Percentiles rank a stretch among this genome's conserved stretches.
These are phyloP conservation scores for Caenorhabditis remanei DNA, from an alignment of 1,140 invertebrate genomes.

Conservation along the genomic window DNA sequence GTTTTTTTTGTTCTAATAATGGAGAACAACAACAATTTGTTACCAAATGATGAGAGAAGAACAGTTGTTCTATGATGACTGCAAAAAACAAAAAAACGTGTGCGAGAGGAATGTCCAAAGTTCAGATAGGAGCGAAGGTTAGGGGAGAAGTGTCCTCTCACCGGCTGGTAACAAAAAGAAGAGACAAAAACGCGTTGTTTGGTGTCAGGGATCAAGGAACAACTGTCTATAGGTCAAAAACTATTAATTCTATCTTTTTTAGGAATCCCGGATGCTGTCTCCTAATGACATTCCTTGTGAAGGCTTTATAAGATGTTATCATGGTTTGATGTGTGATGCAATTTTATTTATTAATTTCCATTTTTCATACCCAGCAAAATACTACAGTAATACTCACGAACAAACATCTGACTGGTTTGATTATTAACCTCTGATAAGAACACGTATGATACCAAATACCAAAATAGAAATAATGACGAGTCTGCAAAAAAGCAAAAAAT, in stretches of 20 bases:
- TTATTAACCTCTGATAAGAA: too few relatives aligned
- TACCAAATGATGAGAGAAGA: neutral
- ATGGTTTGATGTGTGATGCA: neutral
- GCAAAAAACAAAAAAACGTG: neutral
- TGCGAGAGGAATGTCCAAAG: constrained; percentile 26
- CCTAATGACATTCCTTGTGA: too few relatives aligned
- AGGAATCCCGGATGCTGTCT: neutral
- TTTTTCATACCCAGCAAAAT: too few relatives aligned
- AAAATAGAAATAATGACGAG: too few relatives aligned
- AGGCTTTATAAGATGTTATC: neutral
- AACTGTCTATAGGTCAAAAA: constrained; percentile 40
- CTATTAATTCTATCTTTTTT: neutral
- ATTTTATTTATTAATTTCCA: too few relatives aligned
- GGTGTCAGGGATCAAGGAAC: constrained; percentile 51
- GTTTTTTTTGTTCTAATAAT: constrained; percentile 4
- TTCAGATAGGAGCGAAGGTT: constrained; percentile 50
- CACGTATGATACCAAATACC: too few relatives aligned
- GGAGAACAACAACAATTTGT: constrained; percentile 23
- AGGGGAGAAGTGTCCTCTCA: neutral
- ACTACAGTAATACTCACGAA: too few relatives aligned
- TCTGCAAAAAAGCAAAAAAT: neutral
- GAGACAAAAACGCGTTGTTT: constrained; percentile 15
- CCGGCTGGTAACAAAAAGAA: neutral
- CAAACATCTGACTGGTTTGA: too few relatives aligned
- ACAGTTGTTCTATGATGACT: constrained; percentile 15